Conservation (phyloP, 2,113 vertebrate species). For the Crypturellus undulatus region DNA sequence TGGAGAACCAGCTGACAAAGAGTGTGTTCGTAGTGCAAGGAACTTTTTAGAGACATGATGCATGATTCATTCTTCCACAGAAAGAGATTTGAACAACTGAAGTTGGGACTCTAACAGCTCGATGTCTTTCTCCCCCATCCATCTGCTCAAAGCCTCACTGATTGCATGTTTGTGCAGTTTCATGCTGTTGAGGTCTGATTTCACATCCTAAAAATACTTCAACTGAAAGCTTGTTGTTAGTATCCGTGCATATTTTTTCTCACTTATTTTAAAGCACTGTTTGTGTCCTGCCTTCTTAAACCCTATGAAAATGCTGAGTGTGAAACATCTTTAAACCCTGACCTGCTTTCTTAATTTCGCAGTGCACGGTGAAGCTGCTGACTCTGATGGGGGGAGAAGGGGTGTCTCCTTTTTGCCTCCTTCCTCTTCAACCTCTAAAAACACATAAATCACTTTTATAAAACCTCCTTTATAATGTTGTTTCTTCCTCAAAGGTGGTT, state of each 20-base stretch:
- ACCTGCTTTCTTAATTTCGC: constrained; percentile 19
- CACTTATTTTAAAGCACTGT: constrained; percentile 55
- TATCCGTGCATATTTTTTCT: constrained; percentile 58
- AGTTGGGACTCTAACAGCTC: constrained; percentile 66
- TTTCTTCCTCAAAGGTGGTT: constrained; percentile 40
- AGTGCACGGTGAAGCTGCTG: not conserved
- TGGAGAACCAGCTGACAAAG: constrained; percentile 26
- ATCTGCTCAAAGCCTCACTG: constrained; percentile 68
- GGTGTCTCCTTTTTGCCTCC: not conserved
- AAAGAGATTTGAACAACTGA: constrained; percentile 66
- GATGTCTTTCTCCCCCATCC: constrained; percentile 64
- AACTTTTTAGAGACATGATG: constrained; percentile 45
- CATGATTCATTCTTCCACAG: constrained; percentile 62
- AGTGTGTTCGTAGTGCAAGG: not conserved
- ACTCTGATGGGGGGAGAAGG: not conserved
- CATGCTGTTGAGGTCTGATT: constrained; percentile 69
- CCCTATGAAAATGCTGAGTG: constrained; percentile 43
- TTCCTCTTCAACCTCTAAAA: constrained; percentile 5
- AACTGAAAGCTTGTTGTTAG: constrained; percentile 66
- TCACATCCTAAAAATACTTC: constrained; percentile 68
- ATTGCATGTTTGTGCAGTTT: constrained; percentile 67
- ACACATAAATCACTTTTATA: not conserved
- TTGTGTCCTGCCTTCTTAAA: constrained; percentile 55
- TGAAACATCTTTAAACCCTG: constrained; percentile 43
- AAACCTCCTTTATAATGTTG: not conserved